These are phyloP conservation scores for Ardeotis arabs DNA, from an alignment of 2,113 vertebrate species.

Conservation along the genomic window DNA sequence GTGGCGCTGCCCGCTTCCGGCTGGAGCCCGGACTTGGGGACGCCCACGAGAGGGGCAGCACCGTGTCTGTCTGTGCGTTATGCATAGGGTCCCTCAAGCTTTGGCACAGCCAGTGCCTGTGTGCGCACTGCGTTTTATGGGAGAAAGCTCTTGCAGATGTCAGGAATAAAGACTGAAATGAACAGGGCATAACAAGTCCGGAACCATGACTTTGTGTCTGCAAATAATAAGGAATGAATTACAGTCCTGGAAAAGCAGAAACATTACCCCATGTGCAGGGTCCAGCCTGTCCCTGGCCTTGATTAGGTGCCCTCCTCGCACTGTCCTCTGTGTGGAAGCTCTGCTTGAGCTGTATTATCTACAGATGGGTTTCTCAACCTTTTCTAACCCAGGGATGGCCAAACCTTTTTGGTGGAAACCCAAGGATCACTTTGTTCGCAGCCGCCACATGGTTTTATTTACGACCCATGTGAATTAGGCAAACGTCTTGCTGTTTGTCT, in stretches of 20 bases:
- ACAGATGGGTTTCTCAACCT: conserved; percentile 29
- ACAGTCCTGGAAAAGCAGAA: not conserved
- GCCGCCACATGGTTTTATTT: conserved; percentile 63
- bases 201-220: conserved; percentile 31
- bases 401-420: conserved; percentile 27
- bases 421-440: conserved; percentile 13
- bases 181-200: not conserved
- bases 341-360: not conserved
- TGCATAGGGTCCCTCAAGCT: not conserved
- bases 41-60: not conserved
- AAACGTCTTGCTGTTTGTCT: conserved; percentile 11
- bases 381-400: conserved; percentile 1
- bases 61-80: not conserved
- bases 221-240: conserved; percentile 41
- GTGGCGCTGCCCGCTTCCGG: fast-evolving
- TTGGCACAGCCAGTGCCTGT: not conserved
- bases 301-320: not conserved
- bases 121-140: fast-evolving
- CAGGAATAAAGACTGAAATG: conserved; percentile 15
- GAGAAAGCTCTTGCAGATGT: not conserved
- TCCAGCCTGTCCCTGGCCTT: not conserved
- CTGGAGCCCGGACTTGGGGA: not conserved
- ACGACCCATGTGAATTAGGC: not conserved
- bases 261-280: not conserved
- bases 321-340: not conserved